These are phyloP conservation scores for Anticlea derivata DNA, from an alignment of 2,888 invertebrate genomes.

Conservation along the genomic window DNA sequence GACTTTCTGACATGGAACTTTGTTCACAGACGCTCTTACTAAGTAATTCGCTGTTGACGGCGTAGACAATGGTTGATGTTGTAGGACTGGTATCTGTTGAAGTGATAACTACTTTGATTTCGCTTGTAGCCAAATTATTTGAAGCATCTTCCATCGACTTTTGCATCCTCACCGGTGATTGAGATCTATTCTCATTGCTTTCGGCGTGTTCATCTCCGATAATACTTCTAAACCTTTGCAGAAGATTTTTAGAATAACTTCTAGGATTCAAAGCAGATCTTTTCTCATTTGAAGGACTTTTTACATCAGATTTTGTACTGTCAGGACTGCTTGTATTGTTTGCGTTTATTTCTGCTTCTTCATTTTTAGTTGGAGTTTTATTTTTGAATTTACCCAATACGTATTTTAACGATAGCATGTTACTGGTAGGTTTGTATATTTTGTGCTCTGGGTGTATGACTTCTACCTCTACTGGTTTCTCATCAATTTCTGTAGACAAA, in stretches of 20 bases:
- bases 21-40: conserved; percentile 73
- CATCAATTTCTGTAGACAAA: conserved; percentile 69
- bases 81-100: conserved; percentile 64
- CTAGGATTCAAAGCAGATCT: conserved; percentile 71
- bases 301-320: conserved; percentile 60
- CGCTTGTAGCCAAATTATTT: conserved; percentile 52
- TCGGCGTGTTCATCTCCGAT: conserved; percentile 77
- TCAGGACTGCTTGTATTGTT: conserved; percentile 70
- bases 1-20: conserved; percentile 64
- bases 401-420: conserved; percentile 81
- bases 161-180: conserved; percentile 41
- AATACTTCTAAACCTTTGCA: conserved; percentile 78
- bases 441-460: conserved; percentile 91
- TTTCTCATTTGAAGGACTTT: conserved; percentile 73
- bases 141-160: conserved; percentile 45
- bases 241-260: conserved; percentile 74
- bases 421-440: conserved; percentile 87
- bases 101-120: conserved; percentile 71
- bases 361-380: conserved; percentile 67
- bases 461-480: conserved; percentile 70
- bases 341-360: conserved; percentile 70
- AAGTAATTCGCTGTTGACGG: conserved; percentile 54
- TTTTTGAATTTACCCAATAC: conserved; percentile 82
- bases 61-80: conserved; percentile 55
- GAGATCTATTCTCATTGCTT: conserved; percentile 61